Percentiles rank a stretch among this genome's conserved stretches.
Evolutionary conservation across 2,888 invertebrate genomes (phyloP).

Genomic region (Schizotus pectinicornis): DNA sequence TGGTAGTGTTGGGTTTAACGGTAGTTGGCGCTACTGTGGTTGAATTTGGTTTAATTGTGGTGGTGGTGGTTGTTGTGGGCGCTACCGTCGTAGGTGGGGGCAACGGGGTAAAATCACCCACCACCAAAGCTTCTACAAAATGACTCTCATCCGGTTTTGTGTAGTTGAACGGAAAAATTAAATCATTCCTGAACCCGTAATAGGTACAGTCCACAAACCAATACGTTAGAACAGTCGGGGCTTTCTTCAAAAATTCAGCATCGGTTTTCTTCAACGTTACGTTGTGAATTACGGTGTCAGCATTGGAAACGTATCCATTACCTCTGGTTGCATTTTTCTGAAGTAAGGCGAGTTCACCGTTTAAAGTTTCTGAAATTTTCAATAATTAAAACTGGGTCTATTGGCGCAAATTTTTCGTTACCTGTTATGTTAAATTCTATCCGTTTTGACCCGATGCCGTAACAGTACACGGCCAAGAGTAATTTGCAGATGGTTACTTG

Average conservation of each 20-base stretch:
- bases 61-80: constrained; percentile 50
- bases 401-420: constrained; percentile 38
- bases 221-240: constrained; percentile 67
- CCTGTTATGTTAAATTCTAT: constrained; percentile 58
- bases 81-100: constrained; percentile 55
- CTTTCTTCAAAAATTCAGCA: constrained; percentile 63
- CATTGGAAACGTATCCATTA: constrained; percentile 69
- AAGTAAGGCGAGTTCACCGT: constrained; percentile 69
- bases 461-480: constrained; percentile 54
- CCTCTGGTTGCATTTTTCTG: constrained; percentile 67
- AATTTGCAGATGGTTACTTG: constrained; percentile 61
- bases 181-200: constrained; percentile 68
- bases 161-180: constrained; percentile 69
- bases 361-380: constrained; percentile 67
- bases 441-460: constrained; percentile 54
- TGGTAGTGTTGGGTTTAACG: constrained; percentile 7
- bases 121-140: constrained; percentile 72
- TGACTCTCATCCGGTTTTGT: constrained; percentile 65
- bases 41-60: constrained; percentile 25
- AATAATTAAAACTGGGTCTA: constrained; percentile 12
- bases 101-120: constrained; percentile 71
- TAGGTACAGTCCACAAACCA: constrained; percentile 84
- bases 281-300: constrained; percentile 64
- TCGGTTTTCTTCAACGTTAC: constrained; percentile 69
- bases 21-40: constrained; percentile 16